Percentiles rank a stretch among this genome's conserved stretches.
These are phyloP conservation scores for Drosophila orosa DNA, from an alignment of 1,140 invertebrate species.

Conservation along the genomic window DNA sequence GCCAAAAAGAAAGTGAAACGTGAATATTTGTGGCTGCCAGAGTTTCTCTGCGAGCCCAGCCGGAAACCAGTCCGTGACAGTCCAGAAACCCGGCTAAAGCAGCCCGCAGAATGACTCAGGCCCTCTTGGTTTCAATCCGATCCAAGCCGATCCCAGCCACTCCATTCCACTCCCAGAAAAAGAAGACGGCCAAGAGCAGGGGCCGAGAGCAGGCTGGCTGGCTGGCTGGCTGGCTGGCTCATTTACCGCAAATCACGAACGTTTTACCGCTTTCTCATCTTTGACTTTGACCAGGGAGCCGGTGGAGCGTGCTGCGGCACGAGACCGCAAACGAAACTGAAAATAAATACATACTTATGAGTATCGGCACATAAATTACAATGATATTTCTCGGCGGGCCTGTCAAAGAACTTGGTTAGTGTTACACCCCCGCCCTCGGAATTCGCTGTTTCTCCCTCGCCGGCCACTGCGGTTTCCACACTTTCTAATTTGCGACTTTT, in stretches of 20 bases:
- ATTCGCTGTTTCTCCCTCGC: constrained; percentile 3
- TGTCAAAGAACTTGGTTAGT: constrained; percentile 48
- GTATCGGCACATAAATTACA: constrained; percentile 20
- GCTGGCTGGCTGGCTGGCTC: constrained; percentile 28
- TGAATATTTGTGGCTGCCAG: constrained; percentile 17
- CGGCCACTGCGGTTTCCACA: constrained; percentile 45
- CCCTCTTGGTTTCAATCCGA: constrained; percentile 9
- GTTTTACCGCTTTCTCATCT: constrained; percentile 65
- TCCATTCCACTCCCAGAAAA: constrained; percentile 25
- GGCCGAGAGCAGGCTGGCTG: constrained; percentile 16
- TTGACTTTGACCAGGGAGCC: constrained; percentile 49
- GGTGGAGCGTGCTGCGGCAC: constrained; percentile 46
- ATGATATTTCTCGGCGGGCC: constrained; percentile 47
- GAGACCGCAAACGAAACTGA: constrained; percentile 57
- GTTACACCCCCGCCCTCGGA: constrained; percentile 17
- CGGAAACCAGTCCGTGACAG: constrained; percentile 71
- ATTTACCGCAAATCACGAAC: constrained; percentile 62
- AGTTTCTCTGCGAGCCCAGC: constrained; percentile 61
- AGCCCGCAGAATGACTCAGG: constrained; percentile 35
- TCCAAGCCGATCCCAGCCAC: constrained; percentile 6
- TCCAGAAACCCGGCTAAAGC: constrained; percentile 40
- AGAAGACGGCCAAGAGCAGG: constrained; percentile 12
- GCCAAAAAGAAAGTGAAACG: constrained; percentile 78
- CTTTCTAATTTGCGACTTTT: constrained; percentile 68
- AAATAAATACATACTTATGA: constrained; percentile 30